phyloP scores from a whole-genome alignment of 2,797 vertebrate species.

The Hydrophis major region DNA sequence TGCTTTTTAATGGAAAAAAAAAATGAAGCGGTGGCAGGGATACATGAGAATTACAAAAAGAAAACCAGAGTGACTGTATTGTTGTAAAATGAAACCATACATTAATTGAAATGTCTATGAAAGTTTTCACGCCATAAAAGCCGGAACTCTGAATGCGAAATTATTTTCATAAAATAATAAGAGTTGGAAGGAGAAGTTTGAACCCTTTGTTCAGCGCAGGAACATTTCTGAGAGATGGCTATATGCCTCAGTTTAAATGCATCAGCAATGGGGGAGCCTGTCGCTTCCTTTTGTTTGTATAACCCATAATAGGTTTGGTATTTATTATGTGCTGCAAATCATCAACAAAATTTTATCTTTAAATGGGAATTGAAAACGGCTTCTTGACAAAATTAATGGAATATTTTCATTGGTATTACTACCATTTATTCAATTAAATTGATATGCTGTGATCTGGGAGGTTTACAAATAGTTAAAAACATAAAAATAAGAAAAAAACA shows the following conservation, averaged over 20 bases:
- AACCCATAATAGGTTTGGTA: neutral
- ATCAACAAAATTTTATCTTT: neutral
- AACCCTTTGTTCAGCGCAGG: neutral
- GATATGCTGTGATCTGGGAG: neutral
- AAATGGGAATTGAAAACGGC: neutral
- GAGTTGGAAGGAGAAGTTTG: neutral
- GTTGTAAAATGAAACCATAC: neutral
- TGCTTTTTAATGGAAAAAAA: neutral
- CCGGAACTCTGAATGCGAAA: neutral
- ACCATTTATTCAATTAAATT: neutral
- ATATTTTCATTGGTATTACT: neutral
- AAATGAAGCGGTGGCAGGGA: neutral
- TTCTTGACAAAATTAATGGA: neutral
- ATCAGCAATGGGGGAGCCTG: neutral
- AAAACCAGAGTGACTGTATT: neutral
- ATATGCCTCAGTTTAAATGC: neutral
- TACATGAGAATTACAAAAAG: neutral
- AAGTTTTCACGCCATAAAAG: neutral
- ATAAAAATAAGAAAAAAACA: neutral
- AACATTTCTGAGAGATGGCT: neutral
- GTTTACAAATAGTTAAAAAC: neutral
- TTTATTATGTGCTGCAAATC: neutral
- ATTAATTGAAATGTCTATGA: neutral
- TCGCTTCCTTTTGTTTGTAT: neutral
- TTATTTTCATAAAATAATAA: neutral